Base-by-base conservation (phyloP, 2,888 invertebrate species). In the Petrolisthes cinctipes region DNA sequence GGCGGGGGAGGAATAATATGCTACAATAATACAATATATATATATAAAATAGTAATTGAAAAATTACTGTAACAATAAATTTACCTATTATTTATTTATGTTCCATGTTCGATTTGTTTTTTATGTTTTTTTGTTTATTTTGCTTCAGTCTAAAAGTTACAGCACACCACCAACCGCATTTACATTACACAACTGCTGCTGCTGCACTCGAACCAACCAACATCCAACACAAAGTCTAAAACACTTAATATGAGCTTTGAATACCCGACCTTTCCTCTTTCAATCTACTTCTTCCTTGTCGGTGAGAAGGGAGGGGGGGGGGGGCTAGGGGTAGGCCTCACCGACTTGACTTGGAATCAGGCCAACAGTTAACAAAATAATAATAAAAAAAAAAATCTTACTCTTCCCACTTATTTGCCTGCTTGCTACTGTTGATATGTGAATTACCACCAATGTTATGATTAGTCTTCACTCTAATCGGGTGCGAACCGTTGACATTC, bases 91-190 rank as follows among this genome's bases (percentile, higher is more conserved):
- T 82, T 57, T 68, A n/a, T 79, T 68, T 20, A 83, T 87, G 87
- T 87, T 87, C 66, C 87, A 83, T 81, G 83, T 84, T 87, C 83
- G 84, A 87, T 84, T 87, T 61, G 66, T 61, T 61, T 4, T 61
- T 9, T 17, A 61, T 4, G 17, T 61, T 61, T 61, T 61, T 17
- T 14, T 61, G 66, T 61, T 61, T 17, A 61, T 61, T 61, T 61
- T 61, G 11, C 9, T 61, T 17, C 66, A 61, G 66, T 9, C 17
- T 61, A 14, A 9, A 61, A 14, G 9, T 61, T 61, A 9, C 66
- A 61, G 17, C 66, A 61, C 66, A 61, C 66, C 66, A 61, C 66
- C 9, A 37, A 37, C 37, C 37, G 37, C 37, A 37, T 37, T 37
- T 37, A 37, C 37, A 37, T 37, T 37, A 37, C 37, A 37, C 37